A percentile compares a stretch with the other conserved stretches of the same genome.
Conservation (phyloP, 1,140 invertebrate species). For the Sipha flava region DNA sequence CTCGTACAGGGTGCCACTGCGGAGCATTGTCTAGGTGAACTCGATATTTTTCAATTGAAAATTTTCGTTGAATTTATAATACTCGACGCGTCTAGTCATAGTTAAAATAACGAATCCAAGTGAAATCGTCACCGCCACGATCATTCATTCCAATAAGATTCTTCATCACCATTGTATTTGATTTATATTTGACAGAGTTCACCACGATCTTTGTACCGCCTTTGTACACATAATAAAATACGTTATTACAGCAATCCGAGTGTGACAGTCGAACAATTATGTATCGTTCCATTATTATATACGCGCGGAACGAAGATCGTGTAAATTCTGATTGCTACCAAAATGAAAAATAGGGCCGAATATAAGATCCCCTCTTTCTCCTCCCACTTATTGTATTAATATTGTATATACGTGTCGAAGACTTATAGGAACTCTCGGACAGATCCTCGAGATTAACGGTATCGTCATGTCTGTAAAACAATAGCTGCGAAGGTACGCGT, state of each 20-base stretch:
- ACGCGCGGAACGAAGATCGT: background rate
- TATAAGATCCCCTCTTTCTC: background rate
- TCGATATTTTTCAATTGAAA: background rate
- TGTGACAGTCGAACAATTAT: background rate
- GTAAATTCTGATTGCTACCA: background rate
- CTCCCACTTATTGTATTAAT: background rate
- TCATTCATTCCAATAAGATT: too few species aligned
- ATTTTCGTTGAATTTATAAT: background rate
- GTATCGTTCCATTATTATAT: background rate
- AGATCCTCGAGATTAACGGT: slow-evolving; percentile 13
- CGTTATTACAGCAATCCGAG: background rate
- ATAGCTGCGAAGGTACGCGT: background rate
- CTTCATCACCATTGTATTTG: background rate
- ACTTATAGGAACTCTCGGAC: background rate
- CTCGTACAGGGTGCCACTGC: background rate
- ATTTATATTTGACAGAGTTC: background rate
- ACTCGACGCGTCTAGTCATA: background rate
- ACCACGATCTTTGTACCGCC: too few species aligned
- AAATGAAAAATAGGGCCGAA: background rate
- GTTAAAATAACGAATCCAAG: background rate
- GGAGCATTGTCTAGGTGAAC: slow-evolving; percentile 4
- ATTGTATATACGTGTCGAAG: background rate
- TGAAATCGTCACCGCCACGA: background rate
- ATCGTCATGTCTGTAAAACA: background rate
- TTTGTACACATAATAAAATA: background rate